Evolutionary conservation across 2,888 invertebrate species (phyloP).

Genomic region (Pristionchus mayeri): DNA sequence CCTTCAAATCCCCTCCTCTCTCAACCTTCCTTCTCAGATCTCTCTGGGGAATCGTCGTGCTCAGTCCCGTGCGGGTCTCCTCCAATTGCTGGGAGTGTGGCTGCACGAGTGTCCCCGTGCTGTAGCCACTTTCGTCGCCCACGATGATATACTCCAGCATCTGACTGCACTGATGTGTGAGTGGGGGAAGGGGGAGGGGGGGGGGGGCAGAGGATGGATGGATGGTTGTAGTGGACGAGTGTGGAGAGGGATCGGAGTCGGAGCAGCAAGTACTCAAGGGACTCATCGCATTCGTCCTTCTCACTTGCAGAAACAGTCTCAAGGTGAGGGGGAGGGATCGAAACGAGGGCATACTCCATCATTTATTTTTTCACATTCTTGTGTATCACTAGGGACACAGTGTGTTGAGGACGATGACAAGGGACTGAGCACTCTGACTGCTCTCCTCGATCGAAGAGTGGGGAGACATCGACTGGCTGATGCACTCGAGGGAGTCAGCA

Average conservation of each 20-base stretch:
- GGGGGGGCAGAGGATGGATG: neutral
- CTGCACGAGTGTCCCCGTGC: conserved; percentile 87
- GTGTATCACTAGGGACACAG: too few species aligned
- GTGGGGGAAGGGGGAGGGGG: conserved; percentile 4
- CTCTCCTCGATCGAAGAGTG: conserved; percentile 89
- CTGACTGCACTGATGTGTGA: conserved; percentile 71
- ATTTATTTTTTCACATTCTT: too few species aligned
- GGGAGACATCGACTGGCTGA: conserved; percentile 90
- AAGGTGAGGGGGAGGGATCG: conserved; percentile 75
- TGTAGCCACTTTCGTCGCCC: conserved; percentile 85
- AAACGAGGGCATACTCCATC: neutral
- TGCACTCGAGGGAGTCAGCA: conserved; percentile 88
- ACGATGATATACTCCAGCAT: conserved; percentile 71
- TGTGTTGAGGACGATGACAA: conserved; percentile 21
- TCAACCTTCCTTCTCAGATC: conserved; percentile 48
- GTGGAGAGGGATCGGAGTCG: conserved; percentile 85
- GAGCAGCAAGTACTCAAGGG: conserved; percentile 91
- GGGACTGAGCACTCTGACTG: conserved; percentile 80
- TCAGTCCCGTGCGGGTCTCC: conserved; percentile 89
- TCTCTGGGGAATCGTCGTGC: conserved; percentile 68
- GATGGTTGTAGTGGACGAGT: conserved; percentile 79
- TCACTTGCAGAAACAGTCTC: conserved; percentile 84
- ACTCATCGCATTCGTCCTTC: conserved; percentile 91
- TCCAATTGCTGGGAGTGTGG: conserved; percentile 93
- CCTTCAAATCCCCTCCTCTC: neutral